These are phyloP conservation scores for Mormyrus hasselquistii DNA, from an alignment of 2,797 vertebrate species.

Conservation along the genomic window DNA sequence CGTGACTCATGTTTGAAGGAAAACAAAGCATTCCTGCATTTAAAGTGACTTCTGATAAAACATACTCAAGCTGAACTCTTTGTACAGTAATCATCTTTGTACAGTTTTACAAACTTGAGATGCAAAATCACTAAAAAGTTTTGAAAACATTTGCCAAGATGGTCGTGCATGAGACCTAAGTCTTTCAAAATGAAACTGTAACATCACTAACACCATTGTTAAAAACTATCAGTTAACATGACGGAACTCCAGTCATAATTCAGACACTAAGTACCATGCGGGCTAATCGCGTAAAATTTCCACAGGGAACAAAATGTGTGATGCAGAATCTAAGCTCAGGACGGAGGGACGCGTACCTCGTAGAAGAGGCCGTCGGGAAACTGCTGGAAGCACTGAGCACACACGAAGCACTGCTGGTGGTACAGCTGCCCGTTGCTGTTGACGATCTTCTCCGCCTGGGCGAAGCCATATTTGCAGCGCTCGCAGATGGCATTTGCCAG, in stretches of 20 bases:
- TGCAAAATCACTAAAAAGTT: neutral
- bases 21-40: neutral
- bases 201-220: neutral
- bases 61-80: neutral
- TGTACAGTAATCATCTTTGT: neutral
- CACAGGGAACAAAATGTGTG: neutral
- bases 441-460: constrained; percentile 88
- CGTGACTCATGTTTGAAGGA: neutral
- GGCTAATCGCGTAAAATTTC: neutral
- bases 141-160: neutral
- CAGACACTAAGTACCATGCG: neutral
- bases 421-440: constrained; percentile 96
- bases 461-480: constrained; percentile 84
- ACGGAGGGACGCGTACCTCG: constrained; percentile 64
- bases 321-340: neutral
- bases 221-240: neutral
- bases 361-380: constrained; percentile 96
- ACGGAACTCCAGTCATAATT: neutral
- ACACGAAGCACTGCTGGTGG: constrained; percentile 94
- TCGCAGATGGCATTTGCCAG: constrained; percentile 91
- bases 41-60: neutral
- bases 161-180: neutral
- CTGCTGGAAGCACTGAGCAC: constrained; percentile 96
- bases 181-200: neutral
- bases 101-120: neutral